Base-by-base conservation (phyloP, 64 coral and sea anemone genomes). In the Montipora foliosa region DNA sequence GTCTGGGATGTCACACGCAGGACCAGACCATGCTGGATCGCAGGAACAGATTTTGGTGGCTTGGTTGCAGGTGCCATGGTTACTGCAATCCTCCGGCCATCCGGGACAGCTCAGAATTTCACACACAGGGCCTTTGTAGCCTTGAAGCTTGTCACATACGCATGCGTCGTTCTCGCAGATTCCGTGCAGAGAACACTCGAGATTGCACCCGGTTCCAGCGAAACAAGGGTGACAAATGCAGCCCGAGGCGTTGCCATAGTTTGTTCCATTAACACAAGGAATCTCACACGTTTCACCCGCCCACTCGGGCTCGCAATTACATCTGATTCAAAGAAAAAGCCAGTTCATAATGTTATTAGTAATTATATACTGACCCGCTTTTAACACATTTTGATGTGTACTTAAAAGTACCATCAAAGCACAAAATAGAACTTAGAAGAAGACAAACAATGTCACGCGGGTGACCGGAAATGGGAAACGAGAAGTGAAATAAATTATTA, bases 21-120 rank as follows among this genome's bases (percentile, higher is more conserved):
- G 76, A 48, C 97, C 95, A 70, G 77, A 78, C 97, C 97, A 99
- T 13, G 84, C 95, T 5, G 97, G 94, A 77, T 90, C 82, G 84
- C 97, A 99, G 49, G 75, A 79, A 66, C 97, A 99, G 46, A 78
- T 74, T 11, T 89, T 48, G 57, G 89, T 96, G 13, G 97, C 97
- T 89, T 89, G 71, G 92, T 99, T 99, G 89, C 97, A 99, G 21
- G 89, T 92, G 47, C 97, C 97, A 61, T 99, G 97, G 61, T 93
- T 91, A 60, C 87, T 98, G 24, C 97, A 99, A 79, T 99, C 97
- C 6, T 94, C 45, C 37, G 97, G 97, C 94, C 95, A 99, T 21
- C 97, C 97, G 45, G 97, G 97, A 57, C 97, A 99, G 46, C 97
- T 96, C 57, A 84, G 89, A 52, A 92, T 89, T 25, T 90, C 84